Conservation (phyloP, 2,888 invertebrate genomes). For the Incurvaria masculella region DNA sequence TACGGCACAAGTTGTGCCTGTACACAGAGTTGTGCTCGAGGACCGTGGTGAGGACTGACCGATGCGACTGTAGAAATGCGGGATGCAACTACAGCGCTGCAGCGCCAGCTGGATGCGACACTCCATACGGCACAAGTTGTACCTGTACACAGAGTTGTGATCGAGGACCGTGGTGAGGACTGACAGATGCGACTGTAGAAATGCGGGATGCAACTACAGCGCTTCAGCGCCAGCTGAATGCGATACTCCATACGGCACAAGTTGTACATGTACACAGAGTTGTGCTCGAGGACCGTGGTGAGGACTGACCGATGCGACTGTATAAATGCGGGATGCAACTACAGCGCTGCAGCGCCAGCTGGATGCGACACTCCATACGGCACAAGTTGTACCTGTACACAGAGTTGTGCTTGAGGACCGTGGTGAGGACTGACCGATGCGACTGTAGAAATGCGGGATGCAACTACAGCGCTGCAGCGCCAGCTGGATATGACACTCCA, state of each 20-base stretch:
- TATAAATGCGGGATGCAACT: conserved; percentile 74
- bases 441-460: conserved; percentile 71
- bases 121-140: no score
- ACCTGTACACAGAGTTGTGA: no score
- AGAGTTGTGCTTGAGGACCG: conserved; percentile 57
- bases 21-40: no score
- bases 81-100: no score
- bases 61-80: no score
- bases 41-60: no score
- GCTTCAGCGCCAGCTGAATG: conserved; percentile 54
- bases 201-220: conserved; percentile 70
- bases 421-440: conserved; percentile 43
- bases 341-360: conserved; percentile 59
- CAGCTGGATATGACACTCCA: conserved; percentile 66
- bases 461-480: conserved; percentile 64
- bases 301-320: conserved; percentile 54
- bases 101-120: no score
- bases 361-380: conserved; percentile 67
- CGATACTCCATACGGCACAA: conserved; percentile 72
- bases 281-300: conserved; percentile 47
- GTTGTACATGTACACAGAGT: conserved; percentile 66
- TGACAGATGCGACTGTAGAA: conserved; percentile 67
- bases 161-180: no score
- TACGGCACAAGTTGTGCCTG: no score
- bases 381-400: conserved; percentile 70